phyloP scores from a whole-genome alignment of 2,888 invertebrate species.

The Gisinianus flammeolus region DNA sequence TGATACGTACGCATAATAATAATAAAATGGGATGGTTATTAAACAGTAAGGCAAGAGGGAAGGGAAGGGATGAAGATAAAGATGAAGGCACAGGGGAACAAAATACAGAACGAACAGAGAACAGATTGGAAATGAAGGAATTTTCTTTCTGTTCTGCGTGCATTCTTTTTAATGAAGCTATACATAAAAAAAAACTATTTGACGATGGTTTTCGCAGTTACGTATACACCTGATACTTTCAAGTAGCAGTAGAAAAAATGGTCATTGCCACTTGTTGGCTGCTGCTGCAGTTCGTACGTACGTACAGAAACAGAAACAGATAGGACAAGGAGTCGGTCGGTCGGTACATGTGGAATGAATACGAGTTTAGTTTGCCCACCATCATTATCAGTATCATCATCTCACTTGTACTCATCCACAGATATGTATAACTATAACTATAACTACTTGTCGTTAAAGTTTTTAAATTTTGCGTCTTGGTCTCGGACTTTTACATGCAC shows the following conservation, averaged over 20 bases:
- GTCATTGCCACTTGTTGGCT: conserved; percentile 3
- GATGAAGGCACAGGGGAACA: background rate
- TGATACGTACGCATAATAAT: background rate
- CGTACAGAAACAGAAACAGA: background rate
- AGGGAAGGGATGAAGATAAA: too few species aligned
- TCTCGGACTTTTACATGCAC: background rate
- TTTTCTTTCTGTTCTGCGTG: too few species aligned
- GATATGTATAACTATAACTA: background rate
- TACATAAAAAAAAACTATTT: background rate
- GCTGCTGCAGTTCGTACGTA: background rate
- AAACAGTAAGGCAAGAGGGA: background rate
- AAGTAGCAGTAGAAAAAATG: background rate
- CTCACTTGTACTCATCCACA: background rate
- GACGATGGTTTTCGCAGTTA: background rate
- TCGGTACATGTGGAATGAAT: too few species aligned
- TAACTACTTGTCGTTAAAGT: background rate
- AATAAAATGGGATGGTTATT: background rate
- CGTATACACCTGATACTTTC: too few species aligned
- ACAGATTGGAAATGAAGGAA: background rate
- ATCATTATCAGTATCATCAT: background rate
- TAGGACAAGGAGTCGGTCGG: background rate
- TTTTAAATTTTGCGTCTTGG: background rate
- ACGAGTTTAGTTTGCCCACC: too few species aligned
- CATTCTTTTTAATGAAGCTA: too few species aligned
- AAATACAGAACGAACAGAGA: background rate